phyloP scores from a whole-genome alignment of 2,113 vertebrate species.

The Amazona guildingii region DNA sequence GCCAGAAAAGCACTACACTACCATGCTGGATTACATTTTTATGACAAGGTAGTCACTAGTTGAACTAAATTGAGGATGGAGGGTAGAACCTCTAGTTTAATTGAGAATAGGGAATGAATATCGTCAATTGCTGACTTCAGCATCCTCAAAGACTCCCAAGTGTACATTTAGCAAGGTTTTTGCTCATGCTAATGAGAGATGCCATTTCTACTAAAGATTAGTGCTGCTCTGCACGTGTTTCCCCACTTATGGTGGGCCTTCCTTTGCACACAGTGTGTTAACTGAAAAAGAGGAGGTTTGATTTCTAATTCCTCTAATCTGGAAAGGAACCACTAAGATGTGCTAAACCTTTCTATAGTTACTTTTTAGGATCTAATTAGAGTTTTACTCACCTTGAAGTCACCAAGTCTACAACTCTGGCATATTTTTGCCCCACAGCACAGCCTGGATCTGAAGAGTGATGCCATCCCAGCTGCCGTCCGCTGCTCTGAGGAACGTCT shows the following conservation, averaged over 20 bases:
- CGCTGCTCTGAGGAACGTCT: constrained; percentile 92
- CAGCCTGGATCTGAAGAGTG: constrained; percentile 77
- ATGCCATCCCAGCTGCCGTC: constrained; percentile 71
- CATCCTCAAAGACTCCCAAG: not conserved
- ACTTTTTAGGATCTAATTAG: not conserved
- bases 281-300: not conserved
- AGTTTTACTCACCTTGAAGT: not conserved
- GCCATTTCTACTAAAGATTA: not conserved
- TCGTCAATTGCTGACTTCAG: not conserved
- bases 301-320: not conserved
- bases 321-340: not conserved
- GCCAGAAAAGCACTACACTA: no score
- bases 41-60: not conserved
- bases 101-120: not conserved
- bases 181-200: not conserved
- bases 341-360: not conserved
- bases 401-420: accelerated
- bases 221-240: not conserved
- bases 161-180: not conserved
- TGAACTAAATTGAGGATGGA: not conserved
- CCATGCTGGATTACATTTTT: not conserved
- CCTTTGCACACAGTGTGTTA: not conserved
- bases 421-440: constrained; percentile 70
- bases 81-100: no score
- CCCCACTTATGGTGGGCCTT: accelerated